Evolutionary conservation across 2,113 vertebrate genomes (phyloP), one percentile per base, ranked within the genome.

Genomic region (Campylomormyrus tamandua): DNA sequence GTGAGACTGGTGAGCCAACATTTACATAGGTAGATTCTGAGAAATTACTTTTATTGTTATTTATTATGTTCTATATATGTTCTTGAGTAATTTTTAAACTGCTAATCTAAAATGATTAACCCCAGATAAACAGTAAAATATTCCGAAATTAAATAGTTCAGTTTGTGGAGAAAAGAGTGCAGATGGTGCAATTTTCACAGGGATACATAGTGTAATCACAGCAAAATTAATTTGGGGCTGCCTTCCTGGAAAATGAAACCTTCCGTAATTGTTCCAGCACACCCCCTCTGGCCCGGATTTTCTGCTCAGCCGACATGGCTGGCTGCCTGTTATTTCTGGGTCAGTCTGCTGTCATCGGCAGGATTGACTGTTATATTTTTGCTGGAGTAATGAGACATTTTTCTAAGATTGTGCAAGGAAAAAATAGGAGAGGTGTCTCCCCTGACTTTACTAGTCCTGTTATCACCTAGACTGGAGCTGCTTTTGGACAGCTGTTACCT

Each of bases 301-400:
- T 70, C n/a, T 31, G 62, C 62, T 70, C n/a, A 27, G 62, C 35
- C 35, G 31, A 42, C 15, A 80, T 80, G 74, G 74, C 74, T 80
- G 74, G 6, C 74, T 80, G 74, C 74, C 35, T 35, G 13, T 39
- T 80, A 15, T 80, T 80, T 80, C 31, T 80, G 74, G 31, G 74
- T 80, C 74, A 42, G 35, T 42, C 35, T 80, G 35, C 31, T 80
- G 74, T 42, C 35, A 39, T 80, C 31, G 17, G 17, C 35, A 42
- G 74, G 74, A 80, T 7, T 80, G 74, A 80, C 74, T 80, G 74
- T 42, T 80, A 80, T 80, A 80, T 80, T 80, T 80, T 80, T 80
- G 31, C 74, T 80, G 74, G 35, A 35, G 74, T 80, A 80, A 80
- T 80, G 74, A 80, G 74, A 80, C 74, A 17, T 19, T 42, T 80